Percentiles rank a stretch among this genome's conserved stretches.
These are phyloP conservation scores for Podarcis cretensis DNA, from an alignment of 2,113 vertebrate genomes.

Conservation along the genomic window DNA sequence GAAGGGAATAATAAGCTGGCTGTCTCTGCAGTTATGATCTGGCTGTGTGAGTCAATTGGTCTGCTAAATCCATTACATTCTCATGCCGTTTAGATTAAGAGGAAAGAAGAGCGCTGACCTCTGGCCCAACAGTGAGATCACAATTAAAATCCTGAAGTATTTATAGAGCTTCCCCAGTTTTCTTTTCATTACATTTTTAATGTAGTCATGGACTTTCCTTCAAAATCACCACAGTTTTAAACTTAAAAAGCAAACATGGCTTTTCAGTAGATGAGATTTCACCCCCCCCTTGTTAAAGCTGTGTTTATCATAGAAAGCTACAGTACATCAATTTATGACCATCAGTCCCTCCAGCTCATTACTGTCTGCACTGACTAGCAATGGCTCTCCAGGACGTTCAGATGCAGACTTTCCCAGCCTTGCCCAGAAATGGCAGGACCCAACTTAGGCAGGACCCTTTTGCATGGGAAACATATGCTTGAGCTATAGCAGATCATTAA, in stretches of 20 bases:
- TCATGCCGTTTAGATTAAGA: slow-evolving; percentile 46
- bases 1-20: slow-evolving; percentile 48
- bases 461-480: background rate
- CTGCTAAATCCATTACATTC: slow-evolving; percentile 47
- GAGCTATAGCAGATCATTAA: background rate
- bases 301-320: fast-evolving
- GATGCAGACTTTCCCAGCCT: background rate
- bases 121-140: slow-evolving; percentile 45
- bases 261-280: slow-evolving; percentile 49
- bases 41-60: slow-evolving; percentile 24
- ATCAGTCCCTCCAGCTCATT: background rate
- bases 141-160: slow-evolving; percentile 42
- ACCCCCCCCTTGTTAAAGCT: slow-evolving; percentile 25
- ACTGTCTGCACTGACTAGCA: background rate
- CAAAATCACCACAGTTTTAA: slow-evolving; percentile 50
- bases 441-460: background rate
- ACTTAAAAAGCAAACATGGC: slow-evolving; percentile 50
- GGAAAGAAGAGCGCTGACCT: slow-evolving; percentile 50
- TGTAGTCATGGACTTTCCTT: slow-evolving; percentile 48
- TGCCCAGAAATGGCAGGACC: background rate
- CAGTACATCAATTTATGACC: background rate
- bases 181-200: slow-evolving; percentile 56
- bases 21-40: slow-evolving; percentile 29
- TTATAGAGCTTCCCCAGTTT: slow-evolving; percentile 40
- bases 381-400: background rate